Evolutionary conservation across 2,888 invertebrate genomes (phyloP).

Genomic region (Oxytorus armatus): DNA sequence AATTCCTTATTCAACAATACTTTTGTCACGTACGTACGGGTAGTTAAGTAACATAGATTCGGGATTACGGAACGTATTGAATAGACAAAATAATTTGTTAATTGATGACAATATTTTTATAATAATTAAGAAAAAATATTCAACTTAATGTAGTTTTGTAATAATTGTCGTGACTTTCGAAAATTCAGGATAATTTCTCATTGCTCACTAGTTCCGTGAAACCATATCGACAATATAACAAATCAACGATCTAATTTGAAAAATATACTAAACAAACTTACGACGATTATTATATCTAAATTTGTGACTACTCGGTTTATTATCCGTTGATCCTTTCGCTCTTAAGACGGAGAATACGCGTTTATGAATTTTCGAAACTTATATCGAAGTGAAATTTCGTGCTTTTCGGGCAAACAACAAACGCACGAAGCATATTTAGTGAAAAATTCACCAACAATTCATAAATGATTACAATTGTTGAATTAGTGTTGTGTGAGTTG

Average conservation of each 20-base stretch:
- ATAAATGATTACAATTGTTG: too few relatives aligned
- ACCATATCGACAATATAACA: neutral
- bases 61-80: conserved; percentile 9
- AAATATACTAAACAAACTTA: neutral
- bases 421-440: too few relatives aligned
- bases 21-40: neutral
- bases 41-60: conserved; percentile 33
- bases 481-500: too few relatives aligned
- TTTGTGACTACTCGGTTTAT: neutral
- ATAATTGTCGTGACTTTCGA: too few relatives aligned
- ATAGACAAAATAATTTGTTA: neutral
- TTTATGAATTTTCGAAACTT: neutral
- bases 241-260: neutral
- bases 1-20: conserved; percentile 3
- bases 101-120: too few relatives aligned
- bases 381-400: neutral
- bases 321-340: neutral
- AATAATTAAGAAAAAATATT: neutral
- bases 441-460: too few relatives aligned
- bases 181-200: neutral
- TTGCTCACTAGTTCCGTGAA: neutral
- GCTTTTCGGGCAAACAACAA: neutral
- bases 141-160: neutral
- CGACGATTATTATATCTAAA: too few relatives aligned
- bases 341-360: neutral